A percentile compares a stretch with the other conserved stretches of the same genome.
These are phyloP conservation scores for Sturmia bella DNA, from an alignment of 2,888 invertebrate species.

Conservation along the genomic window DNA sequence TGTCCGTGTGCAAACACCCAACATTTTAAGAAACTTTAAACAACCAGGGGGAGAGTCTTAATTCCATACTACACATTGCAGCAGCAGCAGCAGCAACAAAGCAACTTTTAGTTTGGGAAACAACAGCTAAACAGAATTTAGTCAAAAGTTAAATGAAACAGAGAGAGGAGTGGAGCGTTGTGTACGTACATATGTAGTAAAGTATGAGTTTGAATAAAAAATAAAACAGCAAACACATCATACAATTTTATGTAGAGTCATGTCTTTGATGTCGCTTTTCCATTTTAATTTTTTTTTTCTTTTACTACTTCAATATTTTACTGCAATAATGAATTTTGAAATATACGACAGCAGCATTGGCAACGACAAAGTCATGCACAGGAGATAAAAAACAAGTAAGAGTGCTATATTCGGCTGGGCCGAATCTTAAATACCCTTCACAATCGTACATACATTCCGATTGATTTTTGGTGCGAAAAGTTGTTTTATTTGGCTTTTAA, in stretches of 20 bases:
- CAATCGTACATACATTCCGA: no score
- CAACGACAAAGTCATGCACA: conserved; percentile 25
- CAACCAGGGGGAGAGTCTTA: neutral
- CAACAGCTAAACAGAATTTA: conserved; percentile 31
- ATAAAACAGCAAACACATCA: conserved; percentile 40
- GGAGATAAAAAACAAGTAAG: no score
- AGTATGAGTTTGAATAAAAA: conserved; percentile 49
- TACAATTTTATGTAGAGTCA: conserved; percentile 63
- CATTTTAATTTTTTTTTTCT: neutral
- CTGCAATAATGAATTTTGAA: conserved; percentile 63
- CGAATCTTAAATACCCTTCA: no score
- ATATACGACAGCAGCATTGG: conserved; percentile 35
- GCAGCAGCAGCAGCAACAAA: neutral
- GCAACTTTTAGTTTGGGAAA: conserved; percentile 32
- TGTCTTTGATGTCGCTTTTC: conserved; percentile 63
- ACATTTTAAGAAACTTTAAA: conserved; percentile 11
- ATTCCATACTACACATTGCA: conserved; percentile 5
- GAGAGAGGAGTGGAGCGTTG: conserved; percentile 5
- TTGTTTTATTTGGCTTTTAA: no score
- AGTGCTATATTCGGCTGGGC: no score
- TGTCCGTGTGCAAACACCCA: conserved; percentile 26
- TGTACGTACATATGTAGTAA: conserved; percentile 11
- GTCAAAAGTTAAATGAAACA: neutral
- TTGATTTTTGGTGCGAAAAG: no score
- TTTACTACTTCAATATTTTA: conserved; percentile 46